Evolutionary conservation across 2,113 vertebrate genomes (phyloP).

Genomic region (Dolichallabes microphthalmus): DNA sequence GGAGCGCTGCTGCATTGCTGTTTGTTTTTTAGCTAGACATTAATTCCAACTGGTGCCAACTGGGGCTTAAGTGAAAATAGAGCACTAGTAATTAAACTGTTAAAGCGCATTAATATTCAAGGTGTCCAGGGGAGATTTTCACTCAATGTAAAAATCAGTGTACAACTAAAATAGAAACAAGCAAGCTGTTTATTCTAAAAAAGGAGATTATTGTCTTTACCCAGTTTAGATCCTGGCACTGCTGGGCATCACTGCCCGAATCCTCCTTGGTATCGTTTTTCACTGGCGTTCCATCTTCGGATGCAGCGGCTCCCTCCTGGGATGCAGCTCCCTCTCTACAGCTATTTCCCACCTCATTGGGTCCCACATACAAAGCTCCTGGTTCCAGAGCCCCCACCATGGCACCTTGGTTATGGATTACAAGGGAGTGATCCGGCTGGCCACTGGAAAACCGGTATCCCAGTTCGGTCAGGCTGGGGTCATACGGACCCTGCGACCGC

Average conservation of each 20-base stretch:
- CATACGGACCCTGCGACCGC: slow-evolving; percentile 65
- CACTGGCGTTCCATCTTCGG: slow-evolving; percentile 69
- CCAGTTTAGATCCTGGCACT: slow-evolving; percentile 71
- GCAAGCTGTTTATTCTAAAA: neutral
- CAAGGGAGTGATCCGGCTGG: slow-evolving; percentile 70
- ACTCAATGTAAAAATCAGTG: no score
- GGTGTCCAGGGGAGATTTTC: neutral
- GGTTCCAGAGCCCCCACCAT: slow-evolving; percentile 66
- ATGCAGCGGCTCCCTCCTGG: slow-evolving; percentile 65
- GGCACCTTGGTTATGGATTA: slow-evolving; percentile 74
- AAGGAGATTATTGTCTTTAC: slow-evolving; percentile 59
- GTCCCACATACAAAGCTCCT: slow-evolving; percentile 59
- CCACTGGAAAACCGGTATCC: slow-evolving; percentile 64
- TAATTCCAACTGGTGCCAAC: neutral
- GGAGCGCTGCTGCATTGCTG: neutral
- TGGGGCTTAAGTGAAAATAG: neutral
- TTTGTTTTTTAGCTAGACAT: neutral
- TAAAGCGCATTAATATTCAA: neutral
- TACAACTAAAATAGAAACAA: neutral
- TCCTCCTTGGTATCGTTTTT: slow-evolving; percentile 69
- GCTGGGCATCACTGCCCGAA: slow-evolving; percentile 63
- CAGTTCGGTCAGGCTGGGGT: slow-evolving; percentile 68
- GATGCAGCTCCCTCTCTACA: slow-evolving; percentile 63
- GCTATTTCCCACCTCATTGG: slow-evolving; percentile 59
- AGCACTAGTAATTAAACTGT: neutral